Percentiles rank a stretch among this genome's conserved stretches.
phyloP scores from a whole-genome alignment of 1,140 invertebrate genomes.

The Hypothenemus hampei region DNA sequence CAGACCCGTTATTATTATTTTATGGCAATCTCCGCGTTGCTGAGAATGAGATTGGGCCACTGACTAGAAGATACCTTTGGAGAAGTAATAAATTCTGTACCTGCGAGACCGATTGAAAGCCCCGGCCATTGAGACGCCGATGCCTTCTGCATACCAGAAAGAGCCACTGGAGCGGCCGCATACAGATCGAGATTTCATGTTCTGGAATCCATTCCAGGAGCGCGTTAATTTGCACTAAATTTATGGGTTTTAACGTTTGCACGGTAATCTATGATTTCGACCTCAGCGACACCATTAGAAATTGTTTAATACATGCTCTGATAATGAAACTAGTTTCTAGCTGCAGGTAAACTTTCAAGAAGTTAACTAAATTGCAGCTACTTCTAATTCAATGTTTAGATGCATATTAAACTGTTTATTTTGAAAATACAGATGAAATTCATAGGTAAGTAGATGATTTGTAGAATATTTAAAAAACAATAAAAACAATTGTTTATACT shows the following conservation, averaged over 20 bases:
- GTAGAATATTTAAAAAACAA: too few relatives aligned
- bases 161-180: conserved; percentile 14
- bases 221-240: conserved; percentile 22
- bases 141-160: conserved; percentile 25
- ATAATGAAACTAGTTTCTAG: conserved; percentile 12
- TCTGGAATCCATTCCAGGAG: conserved; percentile 22
- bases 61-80: too few relatives aligned
- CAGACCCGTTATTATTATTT: conserved; percentile 33
- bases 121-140: conserved; percentile 24
- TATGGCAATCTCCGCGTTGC: conserved; percentile 23
- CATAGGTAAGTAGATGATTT: too few relatives aligned
- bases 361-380: too few relatives aligned
- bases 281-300: conserved; percentile 10
- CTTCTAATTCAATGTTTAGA: too few relatives aligned
- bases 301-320: conserved; percentile 2
- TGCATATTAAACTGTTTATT: too few relatives aligned
- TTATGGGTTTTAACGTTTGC: conserved; percentile 23
- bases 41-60: conserved; percentile 18
- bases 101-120: conserved; percentile 35
- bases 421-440: too few relatives aligned
- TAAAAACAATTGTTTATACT: too few relatives aligned
- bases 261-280: conserved; percentile 19
- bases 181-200: conserved; percentile 25
- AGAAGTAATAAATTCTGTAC: conserved; percentile 32
- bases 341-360: too few relatives aligned